Evolutionary conservation across 1,140 invertebrate genomes (phyloP).

Genomic region (Drosophila malerkotliana): DNA sequence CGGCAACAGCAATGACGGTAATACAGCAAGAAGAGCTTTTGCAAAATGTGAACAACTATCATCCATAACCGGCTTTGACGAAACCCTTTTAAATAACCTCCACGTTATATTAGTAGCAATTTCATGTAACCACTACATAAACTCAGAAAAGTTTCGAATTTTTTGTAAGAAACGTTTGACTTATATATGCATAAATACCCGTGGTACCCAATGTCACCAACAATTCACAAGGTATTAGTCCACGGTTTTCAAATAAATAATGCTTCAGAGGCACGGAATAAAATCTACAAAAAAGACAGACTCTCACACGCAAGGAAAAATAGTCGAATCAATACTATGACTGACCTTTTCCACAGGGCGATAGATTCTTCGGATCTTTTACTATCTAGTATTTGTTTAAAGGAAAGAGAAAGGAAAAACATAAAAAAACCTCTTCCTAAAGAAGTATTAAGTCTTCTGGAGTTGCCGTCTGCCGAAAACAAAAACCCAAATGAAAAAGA

Average conservation of each 20-base stretch:
- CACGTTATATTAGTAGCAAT: conserved; percentile 8
- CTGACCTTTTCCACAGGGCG: too few relatives aligned
- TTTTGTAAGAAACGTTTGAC: not conserved
- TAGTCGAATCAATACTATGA: too few relatives aligned
- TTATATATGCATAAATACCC: conserved; percentile 5
- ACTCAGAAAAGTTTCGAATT: not conserved
- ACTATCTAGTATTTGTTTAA: too few relatives aligned
- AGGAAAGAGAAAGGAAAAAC: too few relatives aligned
- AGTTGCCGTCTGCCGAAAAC: too few relatives aligned
- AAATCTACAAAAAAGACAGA: too few relatives aligned
- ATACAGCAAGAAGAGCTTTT: conserved; percentile 18
- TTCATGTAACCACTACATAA: conserved; percentile 2
- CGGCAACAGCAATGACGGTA: conserved; percentile 16
- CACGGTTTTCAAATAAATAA: too few relatives aligned
- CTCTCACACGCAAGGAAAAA: too few relatives aligned
- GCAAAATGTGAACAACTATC: too few relatives aligned
- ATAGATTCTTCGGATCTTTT: too few relatives aligned
- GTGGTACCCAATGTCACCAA: not conserved
- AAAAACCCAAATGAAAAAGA: not conserved
- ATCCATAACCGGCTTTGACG: not conserved
- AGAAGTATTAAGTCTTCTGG: too few relatives aligned
- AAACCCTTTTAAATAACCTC: conserved; percentile 13
- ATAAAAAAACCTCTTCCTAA: too few relatives aligned
- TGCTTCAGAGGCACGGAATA: conserved; percentile 1
- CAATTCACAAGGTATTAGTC: not conserved